Percentiles rank a stretch among this genome's conserved stretches.
phyloP scores from a whole-genome alignment of 2,113 vertebrate species.

The Toxotes chatareus region DNA sequence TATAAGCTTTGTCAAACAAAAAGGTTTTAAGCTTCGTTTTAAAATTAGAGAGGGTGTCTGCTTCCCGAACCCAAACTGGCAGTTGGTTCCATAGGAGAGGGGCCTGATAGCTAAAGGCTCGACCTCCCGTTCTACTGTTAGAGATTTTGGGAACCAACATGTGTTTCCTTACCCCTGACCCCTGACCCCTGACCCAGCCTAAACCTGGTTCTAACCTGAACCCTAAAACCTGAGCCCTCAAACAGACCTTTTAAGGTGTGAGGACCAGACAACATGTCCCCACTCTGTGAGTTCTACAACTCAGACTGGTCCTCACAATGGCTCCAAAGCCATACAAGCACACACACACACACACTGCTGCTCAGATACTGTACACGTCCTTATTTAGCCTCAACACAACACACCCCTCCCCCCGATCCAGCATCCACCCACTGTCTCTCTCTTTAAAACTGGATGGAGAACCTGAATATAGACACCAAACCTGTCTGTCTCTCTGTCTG shows the following conservation, averaged over 20 bases:
- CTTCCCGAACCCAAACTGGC: too few species aligned
- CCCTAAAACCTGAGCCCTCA: not conserved
- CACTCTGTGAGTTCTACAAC: too few species aligned
- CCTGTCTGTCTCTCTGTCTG: slow-evolving; percentile 6
- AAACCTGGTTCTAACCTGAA: not conserved
- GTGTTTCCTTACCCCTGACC: too few species aligned
- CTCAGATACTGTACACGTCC: slow-evolving; percentile 37
- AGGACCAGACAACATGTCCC: not conserved
- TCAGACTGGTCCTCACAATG: not conserved
- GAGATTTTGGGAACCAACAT: too few species aligned
- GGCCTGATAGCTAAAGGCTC: too few species aligned
- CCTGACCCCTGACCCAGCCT: too few species aligned
- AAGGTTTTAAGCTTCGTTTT: too few species aligned
- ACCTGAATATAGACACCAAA: slow-evolving; percentile 27
- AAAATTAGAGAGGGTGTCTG: too few species aligned
- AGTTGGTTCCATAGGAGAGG: too few species aligned
- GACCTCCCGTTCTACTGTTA: too few species aligned
- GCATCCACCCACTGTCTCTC: slow-evolving; percentile 21
- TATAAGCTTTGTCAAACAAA: too few species aligned
- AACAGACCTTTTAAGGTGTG: not conserved
- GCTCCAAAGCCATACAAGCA: not conserved
- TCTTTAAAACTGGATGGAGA: slow-evolving; percentile 22
- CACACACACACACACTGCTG: slow-evolving; percentile 29
- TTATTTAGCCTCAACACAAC: slow-evolving; percentile 17
- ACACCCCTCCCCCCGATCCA: not conserved